phyloP scores from a whole-genome alignment of 2,113 vertebrate genomes.

The Syngnathus floridae region DNA sequence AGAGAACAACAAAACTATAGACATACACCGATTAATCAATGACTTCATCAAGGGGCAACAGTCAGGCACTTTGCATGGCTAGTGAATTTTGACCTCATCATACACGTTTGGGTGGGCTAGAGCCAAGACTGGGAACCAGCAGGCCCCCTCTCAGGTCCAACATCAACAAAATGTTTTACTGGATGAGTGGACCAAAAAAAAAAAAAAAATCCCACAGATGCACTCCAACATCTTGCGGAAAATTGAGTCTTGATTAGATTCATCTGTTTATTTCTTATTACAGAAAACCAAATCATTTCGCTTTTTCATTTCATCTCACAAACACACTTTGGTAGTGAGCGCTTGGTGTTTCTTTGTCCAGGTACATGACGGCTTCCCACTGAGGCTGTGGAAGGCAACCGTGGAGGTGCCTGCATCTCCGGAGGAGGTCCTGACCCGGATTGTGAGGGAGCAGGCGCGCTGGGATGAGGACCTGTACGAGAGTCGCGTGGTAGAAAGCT shows the following conservation, averaged over 20 bases:
- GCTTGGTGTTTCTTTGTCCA: slow-evolving; percentile 37
- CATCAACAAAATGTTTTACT: neutral
- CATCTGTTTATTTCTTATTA: neutral
- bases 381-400: slow-evolving; percentile 87
- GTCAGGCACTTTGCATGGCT: neutral
- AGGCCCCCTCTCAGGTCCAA: neutral
- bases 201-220: neutral
- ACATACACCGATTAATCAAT: too few relatives aligned
- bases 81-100: neutral
- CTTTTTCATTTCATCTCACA: neutral
- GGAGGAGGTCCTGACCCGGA: slow-evolving; percentile 81
- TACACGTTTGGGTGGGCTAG: neutral
- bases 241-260: neutral
- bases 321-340: neutral
- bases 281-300: neutral
- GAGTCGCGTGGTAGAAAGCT: slow-evolving; percentile 81
- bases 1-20: too few relatives aligned
- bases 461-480: slow-evolving; percentile 96
- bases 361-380: slow-evolving; percentile 87
- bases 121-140: neutral
- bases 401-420: slow-evolving; percentile 83
- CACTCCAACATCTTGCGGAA: neutral
- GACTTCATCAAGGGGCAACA: too few relatives aligned
- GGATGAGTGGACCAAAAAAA: neutral
- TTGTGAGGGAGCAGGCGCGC: slow-evolving; percentile 85